phyloP scores from a whole-genome alignment of 1,140 invertebrate genomes.

The Calycopis cecrops region DNA sequence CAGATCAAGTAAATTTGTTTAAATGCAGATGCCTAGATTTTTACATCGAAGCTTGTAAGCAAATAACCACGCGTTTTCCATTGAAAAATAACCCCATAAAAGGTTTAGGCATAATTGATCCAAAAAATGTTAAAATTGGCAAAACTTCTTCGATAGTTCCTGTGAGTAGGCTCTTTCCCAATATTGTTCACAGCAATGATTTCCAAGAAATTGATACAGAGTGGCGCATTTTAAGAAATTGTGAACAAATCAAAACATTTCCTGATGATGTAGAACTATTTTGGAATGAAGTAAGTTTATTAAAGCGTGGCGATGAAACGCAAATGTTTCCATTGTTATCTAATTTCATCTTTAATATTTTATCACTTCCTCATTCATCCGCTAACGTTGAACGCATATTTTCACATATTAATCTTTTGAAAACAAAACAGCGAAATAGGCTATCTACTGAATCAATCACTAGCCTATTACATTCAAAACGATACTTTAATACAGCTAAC shows the following conservation, averaged over 20 bases:
- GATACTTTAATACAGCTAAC: constrained; percentile 11
- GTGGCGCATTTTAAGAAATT: too few relatives aligned
- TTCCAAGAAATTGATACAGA: constrained; percentile 22
- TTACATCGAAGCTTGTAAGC: constrained; percentile 22
- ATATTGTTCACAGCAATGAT: constrained; percentile 18
- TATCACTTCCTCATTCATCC: too few relatives aligned
- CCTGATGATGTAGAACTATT: too few relatives aligned
- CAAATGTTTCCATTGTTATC: too few relatives aligned
- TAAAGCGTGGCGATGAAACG: too few relatives aligned
- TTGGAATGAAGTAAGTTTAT: too few relatives aligned
- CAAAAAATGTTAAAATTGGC: constrained; percentile 20
- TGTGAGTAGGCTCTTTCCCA: not conserved
- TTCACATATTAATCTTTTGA: too few relatives aligned
- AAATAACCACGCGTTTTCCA: constrained; percentile 21
- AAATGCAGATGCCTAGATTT: too few relatives aligned
- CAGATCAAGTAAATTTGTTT: constrained; percentile 24
- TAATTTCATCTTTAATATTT: too few relatives aligned
- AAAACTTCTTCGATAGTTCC: constrained; percentile 17
- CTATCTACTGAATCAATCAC: constrained; percentile 17
- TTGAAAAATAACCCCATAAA: constrained; percentile 23
- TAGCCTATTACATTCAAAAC: constrained; percentile 15
- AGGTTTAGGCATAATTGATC: constrained; percentile 22
- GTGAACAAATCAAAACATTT: too few relatives aligned
- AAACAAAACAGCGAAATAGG: too few relatives aligned
- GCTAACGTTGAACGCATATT: too few relatives aligned